These are phyloP conservation scores for Bombus waltoni DNA, from an alignment of 1,140 invertebrate genomes.

Conservation along the genomic window DNA sequence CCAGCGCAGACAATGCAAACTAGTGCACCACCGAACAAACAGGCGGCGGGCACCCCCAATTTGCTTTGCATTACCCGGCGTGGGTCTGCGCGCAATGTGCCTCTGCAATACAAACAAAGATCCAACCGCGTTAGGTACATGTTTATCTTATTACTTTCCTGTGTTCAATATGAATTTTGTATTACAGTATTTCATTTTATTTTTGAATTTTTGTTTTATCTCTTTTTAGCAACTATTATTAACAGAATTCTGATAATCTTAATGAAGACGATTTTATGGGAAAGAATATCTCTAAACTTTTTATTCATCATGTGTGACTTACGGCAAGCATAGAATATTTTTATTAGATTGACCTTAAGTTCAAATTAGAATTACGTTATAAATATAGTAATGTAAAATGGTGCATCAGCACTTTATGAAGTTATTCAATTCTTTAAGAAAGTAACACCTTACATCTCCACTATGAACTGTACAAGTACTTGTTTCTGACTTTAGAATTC, in stretches of 20 bases:
- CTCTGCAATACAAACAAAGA: conserved; percentile 83
- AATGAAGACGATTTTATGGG: conserved; percentile 14
- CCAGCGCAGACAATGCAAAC: conserved; percentile 83
- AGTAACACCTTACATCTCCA: not conserved
- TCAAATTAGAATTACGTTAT: not conserved
- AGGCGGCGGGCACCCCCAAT: conserved; percentile 78
- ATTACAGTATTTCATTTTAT: conserved; percentile 46
- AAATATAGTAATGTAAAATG: not conserved
- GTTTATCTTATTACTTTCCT: conserved; percentile 63
- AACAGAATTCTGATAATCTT: conserved; percentile 28
- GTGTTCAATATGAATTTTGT: conserved; percentile 62
- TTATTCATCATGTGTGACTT: not conserved
- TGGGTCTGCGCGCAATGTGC: conserved; percentile 83
- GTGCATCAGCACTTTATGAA: not conserved
- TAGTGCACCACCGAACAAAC: conserved; percentile 80
- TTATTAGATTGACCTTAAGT: not conserved
- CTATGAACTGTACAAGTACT: not conserved
- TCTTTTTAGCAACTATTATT: conserved; percentile 35
- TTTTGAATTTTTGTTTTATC: conserved; percentile 3
- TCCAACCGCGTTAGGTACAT: conserved; percentile 81
- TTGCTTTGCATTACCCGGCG: conserved; percentile 83
- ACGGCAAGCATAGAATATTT: conserved; percentile 32
- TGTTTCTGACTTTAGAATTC: not conserved
- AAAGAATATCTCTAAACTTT: conserved; percentile 31
- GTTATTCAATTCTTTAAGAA: not conserved